Conservation (phyloP, 2,797 vertebrate genomes). For the Catostomus latipinnis region DNA sequence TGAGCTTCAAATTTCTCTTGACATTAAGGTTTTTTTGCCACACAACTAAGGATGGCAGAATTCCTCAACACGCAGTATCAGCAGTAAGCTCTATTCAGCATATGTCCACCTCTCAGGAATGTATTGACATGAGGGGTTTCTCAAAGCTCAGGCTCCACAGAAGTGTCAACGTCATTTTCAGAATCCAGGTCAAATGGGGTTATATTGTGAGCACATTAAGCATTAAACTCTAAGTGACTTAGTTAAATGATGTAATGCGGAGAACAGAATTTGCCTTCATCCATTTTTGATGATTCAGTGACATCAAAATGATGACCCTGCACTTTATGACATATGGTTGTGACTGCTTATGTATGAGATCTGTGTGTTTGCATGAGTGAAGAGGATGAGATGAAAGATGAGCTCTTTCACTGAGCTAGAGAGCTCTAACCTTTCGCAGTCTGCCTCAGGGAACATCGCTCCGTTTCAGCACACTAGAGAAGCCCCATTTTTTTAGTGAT, state of each 20-base stretch:
- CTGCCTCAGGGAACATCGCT: constrained; percentile 27
- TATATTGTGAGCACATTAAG: no score
- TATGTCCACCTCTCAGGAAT: no score
- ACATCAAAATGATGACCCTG: constrained; percentile 13
- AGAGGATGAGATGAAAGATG: constrained; percentile 33
- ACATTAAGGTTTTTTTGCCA: not conserved
- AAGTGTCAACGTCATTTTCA: no score
- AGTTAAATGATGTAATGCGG: not conserved
- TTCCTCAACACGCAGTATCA: not conserved
- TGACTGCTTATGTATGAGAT: constrained; percentile 1
- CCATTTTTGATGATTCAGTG: not conserved
- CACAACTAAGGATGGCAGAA: not conserved
- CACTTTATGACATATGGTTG: constrained; percentile 5
- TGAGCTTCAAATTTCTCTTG: constrained; percentile 1
- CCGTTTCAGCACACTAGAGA: constrained; percentile 4
- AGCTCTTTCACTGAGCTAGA: constrained; percentile 7
- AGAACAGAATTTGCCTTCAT: not conserved
- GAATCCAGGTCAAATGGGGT: no score
- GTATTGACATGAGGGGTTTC: no score
- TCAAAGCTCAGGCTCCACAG: no score
- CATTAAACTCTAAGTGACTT: not conserved
- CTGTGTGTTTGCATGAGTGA: constrained; percentile 5
- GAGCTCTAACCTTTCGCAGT: constrained; percentile 6
- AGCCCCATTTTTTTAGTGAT: not conserved
- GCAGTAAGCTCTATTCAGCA: not conserved